Evolutionary conservation across 2,113 vertebrate genomes (phyloP), one percentile per base, ranked within the genome.

Genomic region (Leptocoma aspasia): DNA sequence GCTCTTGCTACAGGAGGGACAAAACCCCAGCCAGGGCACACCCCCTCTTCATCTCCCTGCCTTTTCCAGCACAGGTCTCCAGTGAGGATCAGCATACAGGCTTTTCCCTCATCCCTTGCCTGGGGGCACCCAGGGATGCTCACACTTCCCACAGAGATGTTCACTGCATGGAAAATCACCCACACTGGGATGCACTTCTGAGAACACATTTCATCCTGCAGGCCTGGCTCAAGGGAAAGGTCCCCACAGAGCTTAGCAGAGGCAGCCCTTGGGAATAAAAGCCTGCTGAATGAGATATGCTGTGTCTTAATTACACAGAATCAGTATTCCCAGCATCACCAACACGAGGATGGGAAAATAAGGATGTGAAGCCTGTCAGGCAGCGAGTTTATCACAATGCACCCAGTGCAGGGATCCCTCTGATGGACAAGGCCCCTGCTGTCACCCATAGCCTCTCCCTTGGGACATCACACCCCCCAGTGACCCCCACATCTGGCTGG

Each of bases 351-450:
- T 5, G 22, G 65, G 60, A 39, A 56, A 66, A 64, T 15, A 28
- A 73, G 56, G 69, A 65, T 1, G 0, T 17, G 60, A 65, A 81
- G 27, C 45, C 65, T 86, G 28, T 20, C 15, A 17, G 28, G 64
- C 13, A 53, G 22, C 28, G 75, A 79, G 24, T 37, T 70, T 41
- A 17, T 7, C 2, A 2, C 60, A 33, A 4, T 0, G 4, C 41
- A 50, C 28, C 47, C 37, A 57, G 61, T 7, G 5, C 44, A 28
- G 33, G 27, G 24, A 15, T 41, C n/a, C 35, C 60, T 57, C 12
- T 1, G 8, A 37, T 27, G 37, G n/a, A 52, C 0, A 0, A 87
- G 23, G 35, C 10, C 2, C n/a, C 72, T 2, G 3, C 39, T 54
- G 10, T 19, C 72, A 23, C 31, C 13, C 33, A 16, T 31, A 39